phyloP scores from a whole-genome alignment of 2,888 invertebrate species.

The Actias luna region DNA sequence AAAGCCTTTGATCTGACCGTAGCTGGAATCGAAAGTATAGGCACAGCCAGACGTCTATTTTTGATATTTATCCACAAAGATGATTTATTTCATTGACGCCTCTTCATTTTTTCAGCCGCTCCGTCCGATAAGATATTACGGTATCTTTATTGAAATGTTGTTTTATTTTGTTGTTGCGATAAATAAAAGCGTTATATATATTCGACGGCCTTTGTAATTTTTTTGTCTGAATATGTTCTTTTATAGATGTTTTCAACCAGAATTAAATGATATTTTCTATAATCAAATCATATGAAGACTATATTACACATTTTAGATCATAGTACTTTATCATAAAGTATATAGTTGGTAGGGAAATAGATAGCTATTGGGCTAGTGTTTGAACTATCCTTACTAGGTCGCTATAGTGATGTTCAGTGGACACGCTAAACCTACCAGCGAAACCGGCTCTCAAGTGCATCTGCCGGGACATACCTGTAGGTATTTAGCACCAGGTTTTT shows the following conservation, averaged over 20 bases:
- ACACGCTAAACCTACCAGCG: too few species aligned
- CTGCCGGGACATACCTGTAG: too few species aligned
- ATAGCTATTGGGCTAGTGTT: too few species aligned
- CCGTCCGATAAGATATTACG: not conserved
- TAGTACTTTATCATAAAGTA: too few species aligned
- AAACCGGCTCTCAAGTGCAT: too few species aligned
- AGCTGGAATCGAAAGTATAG: constrained; percentile 24
- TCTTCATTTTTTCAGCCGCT: constrained; percentile 8
- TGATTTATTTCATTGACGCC: constrained; percentile 36
- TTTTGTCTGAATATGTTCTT: not conserved
- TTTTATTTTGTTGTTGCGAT: not conserved
- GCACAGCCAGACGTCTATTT: constrained; percentile 14
- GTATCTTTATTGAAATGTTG: constrained; percentile 2
- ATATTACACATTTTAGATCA: too few species aligned
- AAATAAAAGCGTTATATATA: constrained; percentile 2
- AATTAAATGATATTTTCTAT: not conserved
- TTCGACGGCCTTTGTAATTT: not conserved
- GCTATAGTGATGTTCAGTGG: too few species aligned
- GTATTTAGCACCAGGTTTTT: too few species aligned
- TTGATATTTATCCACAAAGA: constrained; percentile 24
- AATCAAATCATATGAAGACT: too few species aligned
- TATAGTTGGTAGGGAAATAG: too few species aligned
- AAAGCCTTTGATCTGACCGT: constrained; percentile 56
- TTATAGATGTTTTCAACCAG: not conserved
- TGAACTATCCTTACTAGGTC: too few species aligned